Conservation (phyloP, 1,140 invertebrate genomes). For the Drosophila arizonae region DNA sequence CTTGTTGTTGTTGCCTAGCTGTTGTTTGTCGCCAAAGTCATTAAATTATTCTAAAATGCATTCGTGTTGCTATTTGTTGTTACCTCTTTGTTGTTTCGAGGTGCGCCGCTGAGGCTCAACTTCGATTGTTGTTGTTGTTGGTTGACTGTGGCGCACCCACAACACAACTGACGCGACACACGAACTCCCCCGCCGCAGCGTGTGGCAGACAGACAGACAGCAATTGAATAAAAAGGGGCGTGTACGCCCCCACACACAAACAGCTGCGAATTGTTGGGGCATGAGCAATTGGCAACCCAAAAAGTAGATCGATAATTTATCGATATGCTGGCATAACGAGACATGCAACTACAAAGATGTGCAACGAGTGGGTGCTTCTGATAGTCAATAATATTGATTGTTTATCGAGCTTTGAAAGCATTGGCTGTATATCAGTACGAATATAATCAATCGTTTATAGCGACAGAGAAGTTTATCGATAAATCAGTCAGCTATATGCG, state of each 20-base stretch:
- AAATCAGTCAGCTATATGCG: too few species aligned
- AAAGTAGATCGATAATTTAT: background rate
- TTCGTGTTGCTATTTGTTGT: conserved; percentile 27
- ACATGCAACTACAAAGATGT: too few species aligned
- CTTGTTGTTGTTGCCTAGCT: conserved; percentile 8
- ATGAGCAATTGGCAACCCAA: background rate
- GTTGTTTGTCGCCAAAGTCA: conserved; percentile 7
- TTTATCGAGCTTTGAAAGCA: background rate
- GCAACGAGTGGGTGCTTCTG: too few species aligned
- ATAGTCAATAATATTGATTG: background rate
- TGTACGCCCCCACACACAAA: conserved; percentile 5
- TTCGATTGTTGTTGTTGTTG: conserved; percentile 11
- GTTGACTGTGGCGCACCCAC: conserved; percentile 51
- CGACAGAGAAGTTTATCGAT: too few species aligned
- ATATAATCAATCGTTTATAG: background rate
- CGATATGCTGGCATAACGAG: background rate
- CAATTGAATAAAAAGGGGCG: conserved; percentile 26
- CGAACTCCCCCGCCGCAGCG: conserved; percentile 4
- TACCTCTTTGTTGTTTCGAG: conserved; percentile 21
- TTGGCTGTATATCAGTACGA: too few species aligned
- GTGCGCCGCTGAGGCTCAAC: conserved; percentile 51
- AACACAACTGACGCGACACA: conserved; percentile 21
- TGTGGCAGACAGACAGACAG: conserved; percentile 11
- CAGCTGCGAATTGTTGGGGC: background rate
- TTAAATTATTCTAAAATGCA: conserved; percentile 66